A percentile compares a stretch with the other conserved stretches of the same genome.
These are phyloP conservation scores for Melanargia galathea DNA, from an alignment of 2,888 invertebrate genomes.

Conservation along the genomic window DNA sequence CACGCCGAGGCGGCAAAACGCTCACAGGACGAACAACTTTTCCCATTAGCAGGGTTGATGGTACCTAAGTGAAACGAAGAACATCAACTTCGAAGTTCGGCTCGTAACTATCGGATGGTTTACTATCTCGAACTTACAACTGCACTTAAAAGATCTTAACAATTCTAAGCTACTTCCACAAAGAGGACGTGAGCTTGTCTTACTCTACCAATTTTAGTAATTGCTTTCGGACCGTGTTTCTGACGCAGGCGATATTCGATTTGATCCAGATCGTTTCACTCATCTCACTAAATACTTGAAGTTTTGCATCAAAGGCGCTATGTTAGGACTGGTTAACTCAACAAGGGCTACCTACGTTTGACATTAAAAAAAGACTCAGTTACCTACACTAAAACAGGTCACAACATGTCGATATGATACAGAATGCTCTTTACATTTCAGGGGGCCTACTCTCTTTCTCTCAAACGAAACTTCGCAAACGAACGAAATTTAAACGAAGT, in stretches of 20 bases:
- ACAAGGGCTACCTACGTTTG: too few species aligned
- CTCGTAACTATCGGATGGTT: conserved; percentile 27
- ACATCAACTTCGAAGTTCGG: conserved; percentile 23
- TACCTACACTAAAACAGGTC: too few species aligned
- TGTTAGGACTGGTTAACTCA: too few species aligned
- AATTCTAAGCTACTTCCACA: not conserved
- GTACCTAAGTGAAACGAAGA: conserved; percentile 29
- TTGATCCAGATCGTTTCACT: not conserved
- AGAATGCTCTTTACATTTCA: too few species aligned
- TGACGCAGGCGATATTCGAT: not conserved
- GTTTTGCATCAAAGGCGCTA: not conserved
- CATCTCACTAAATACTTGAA: not conserved
- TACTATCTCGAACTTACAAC: conserved; percentile 22
- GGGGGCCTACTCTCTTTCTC: too few species aligned
- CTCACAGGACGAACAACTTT: conserved; percentile 26
- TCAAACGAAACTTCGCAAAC: too few species aligned
- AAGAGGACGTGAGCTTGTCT: conserved; percentile 9
- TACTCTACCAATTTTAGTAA: conserved; percentile 2
- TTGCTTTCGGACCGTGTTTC: conserved; percentile 6
- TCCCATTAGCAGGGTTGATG: conserved; percentile 28
- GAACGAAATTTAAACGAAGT: too few species aligned
- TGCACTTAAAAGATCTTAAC: conserved; percentile 18
- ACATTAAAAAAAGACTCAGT: too few species aligned
- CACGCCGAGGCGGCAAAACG: conserved; percentile 2
- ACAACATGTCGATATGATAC: too few species aligned